These are phyloP conservation scores for Nephrotoma flavescens DNA, from an alignment of 2,888 invertebrate species.

Conservation along the genomic window DNA sequence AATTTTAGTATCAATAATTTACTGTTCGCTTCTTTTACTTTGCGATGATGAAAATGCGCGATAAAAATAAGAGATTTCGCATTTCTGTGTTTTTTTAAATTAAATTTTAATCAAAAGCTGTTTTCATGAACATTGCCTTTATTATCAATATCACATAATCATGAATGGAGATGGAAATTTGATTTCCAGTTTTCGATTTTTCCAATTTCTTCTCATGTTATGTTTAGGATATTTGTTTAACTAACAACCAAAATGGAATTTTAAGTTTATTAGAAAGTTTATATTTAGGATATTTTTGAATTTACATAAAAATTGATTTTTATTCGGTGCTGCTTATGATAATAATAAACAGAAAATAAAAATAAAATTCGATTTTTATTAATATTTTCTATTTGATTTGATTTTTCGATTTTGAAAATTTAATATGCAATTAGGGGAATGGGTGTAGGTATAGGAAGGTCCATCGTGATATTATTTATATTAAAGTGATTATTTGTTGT, in stretches of 20 bases:
- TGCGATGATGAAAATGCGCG: neutral
- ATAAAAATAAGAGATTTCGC: neutral
- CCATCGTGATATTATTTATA: too few species aligned
- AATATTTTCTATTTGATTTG: neutral
- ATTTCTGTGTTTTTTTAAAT: neutral
- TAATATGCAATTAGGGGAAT: neutral
- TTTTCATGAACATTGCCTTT: neutral
- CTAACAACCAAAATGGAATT: neutral
- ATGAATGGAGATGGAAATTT: neutral
- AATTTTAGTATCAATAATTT: neutral
- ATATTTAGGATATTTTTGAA: neutral
- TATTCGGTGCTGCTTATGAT: neutral
- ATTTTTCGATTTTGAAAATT: neutral
- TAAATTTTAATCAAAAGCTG: neutral
- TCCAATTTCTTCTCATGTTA: neutral
- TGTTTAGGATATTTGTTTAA: neutral
- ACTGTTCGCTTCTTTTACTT: neutral
- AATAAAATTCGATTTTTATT: neutral
- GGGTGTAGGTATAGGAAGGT: neutral
- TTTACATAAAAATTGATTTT: neutral
- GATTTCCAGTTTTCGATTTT: neutral
- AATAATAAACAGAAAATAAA: neutral
- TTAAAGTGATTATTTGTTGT: too few species aligned
- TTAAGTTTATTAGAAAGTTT: neutral
- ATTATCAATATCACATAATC: neutral